A percentile compares a stretch with the other conserved stretches of the same genome.
Evolutionary conservation across 2,888 invertebrate species (phyloP).

Genomic region (Macrosoma leucophasiata): DNA sequence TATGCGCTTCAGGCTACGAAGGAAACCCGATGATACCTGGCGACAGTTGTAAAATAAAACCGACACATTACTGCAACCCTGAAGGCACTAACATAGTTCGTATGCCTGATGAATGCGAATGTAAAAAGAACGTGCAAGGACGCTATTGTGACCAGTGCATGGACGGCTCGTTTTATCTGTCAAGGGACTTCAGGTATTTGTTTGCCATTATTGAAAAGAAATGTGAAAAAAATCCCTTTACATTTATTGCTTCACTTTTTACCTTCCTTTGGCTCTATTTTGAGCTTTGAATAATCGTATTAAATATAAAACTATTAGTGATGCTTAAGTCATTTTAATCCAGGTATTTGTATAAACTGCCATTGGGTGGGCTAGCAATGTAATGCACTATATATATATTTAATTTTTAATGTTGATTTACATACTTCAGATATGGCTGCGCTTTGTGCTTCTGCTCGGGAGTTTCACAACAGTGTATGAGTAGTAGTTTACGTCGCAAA

Average conservation of each 20-base stretch:
- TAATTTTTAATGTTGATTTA: constrained; percentile 3
- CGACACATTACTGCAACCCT: constrained; percentile 79
- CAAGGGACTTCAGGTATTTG: constrained; percentile 69
- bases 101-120: constrained; percentile 54
- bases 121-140: constrained; percentile 81
- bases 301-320: too few relatives aligned
- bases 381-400: not conserved
- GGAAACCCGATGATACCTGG: constrained; percentile 88
- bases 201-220: too few relatives aligned
- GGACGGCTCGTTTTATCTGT: constrained; percentile 88
- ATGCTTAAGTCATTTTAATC: too few relatives aligned
- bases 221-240: too few relatives aligned
- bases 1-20: constrained; percentile 85
- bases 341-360: too few relatives aligned
- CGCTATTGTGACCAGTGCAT: constrained; percentile 91
- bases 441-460: constrained; percentile 98
- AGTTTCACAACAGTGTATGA: constrained; percentile 85
- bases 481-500: constrained; percentile 85
- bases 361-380: too few relatives aligned
- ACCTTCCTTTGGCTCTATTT: too few relatives aligned
- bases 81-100: constrained; percentile 78
- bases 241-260: too few relatives aligned
- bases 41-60: constrained; percentile 79
- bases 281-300: too few relatives aligned
- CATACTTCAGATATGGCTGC: constrained; percentile 84